Evolutionary conservation across 2,113 vertebrate species (phyloP), one percentile per base, ranked within the genome.

Genomic region (Ochotona princeps): DNA sequence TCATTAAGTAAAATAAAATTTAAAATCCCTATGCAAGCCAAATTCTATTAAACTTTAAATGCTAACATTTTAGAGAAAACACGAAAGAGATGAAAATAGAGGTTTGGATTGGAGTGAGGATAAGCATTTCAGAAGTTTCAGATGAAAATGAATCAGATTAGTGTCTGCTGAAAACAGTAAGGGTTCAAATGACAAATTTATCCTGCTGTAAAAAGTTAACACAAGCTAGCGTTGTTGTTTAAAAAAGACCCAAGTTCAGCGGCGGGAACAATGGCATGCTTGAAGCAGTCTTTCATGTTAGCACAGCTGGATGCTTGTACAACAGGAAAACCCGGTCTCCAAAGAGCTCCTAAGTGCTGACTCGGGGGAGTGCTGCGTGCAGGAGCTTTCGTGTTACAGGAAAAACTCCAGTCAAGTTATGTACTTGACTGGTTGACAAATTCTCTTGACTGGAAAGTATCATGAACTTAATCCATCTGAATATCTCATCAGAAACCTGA

Each of bases 1-100:
- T 80, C 92, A 94, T 80, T 88, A 96, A 94, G 74, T 79, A 87
- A 95, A 96, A 94, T 83, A 83, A 93, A 92, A 84, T 83, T 90
- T 51, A 51, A 88, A 90, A 95, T 85, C 70, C 74, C 63, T 5
- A 3, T 60, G 25, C 57, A 90, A 89, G 80, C 90, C 95, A 96
- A 78, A 44, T 81, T 67, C 90, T 94, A 80, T 96, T 94, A 93
- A 87, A 88, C 69, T 79, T 94, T 93, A 88, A 96, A 76, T 83
- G 69, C 28, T 87, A 81, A 65, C 61, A 61, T 82, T 91, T 82
- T 76, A 61, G 38, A 23, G 60, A 51, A 92, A 69, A 83, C 38
- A 87, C 51, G 23, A 75, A 85, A 73, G n/a, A 85, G 25, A 92
- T 67, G 66, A 80, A 93, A 80, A 86, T 63, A 35, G 78, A 88